These are phyloP conservation scores for Seladonia tumulorum DNA, from an alignment of 2,888 invertebrate species.

Conservation along the genomic window DNA sequence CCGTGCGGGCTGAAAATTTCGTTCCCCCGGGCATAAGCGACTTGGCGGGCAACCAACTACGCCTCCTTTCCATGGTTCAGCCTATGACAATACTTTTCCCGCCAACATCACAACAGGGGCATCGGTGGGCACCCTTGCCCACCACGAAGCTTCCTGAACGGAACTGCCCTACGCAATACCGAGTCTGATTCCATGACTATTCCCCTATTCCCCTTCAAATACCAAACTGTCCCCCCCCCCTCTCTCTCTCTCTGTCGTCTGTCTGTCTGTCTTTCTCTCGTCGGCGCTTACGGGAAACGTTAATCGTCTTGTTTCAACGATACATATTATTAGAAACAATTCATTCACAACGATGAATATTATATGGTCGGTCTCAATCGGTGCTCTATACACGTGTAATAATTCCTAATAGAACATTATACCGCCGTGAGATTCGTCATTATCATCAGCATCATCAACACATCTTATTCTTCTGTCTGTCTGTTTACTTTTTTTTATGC, in stretches of 20 bases:
- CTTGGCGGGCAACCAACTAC: no score
- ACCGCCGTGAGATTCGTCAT: constrained; percentile 64
- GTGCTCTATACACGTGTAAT: constrained; percentile 75
- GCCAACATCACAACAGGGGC: no score
- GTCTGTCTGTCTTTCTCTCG: background rate
- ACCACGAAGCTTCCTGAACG: no score
- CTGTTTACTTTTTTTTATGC: background rate
- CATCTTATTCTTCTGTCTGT: constrained; percentile 6
- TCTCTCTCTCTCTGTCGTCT: background rate
- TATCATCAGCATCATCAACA: constrained; percentile 39
- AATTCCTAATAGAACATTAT: constrained; percentile 77
- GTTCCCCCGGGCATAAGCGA: no score
- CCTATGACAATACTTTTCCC: no score
- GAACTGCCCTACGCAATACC: constrained; percentile 4
- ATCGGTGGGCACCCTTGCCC: no score
- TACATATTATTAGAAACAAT: constrained; percentile 79
- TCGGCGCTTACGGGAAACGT: constrained; percentile 1
- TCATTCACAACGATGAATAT: constrained; percentile 77
- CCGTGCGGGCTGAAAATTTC: no score
- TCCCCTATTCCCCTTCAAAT: background rate
- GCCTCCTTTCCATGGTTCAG: no score
- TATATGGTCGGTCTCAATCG: constrained; percentile 71
- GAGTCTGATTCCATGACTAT: constrained; percentile 41
- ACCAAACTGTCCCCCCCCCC: constrained; percentile 17
- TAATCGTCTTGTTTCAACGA: constrained; percentile 74